phyloP scores from a whole-genome alignment of 1,140 invertebrate genomes.

The Oryctes rhinoceros region DNA sequence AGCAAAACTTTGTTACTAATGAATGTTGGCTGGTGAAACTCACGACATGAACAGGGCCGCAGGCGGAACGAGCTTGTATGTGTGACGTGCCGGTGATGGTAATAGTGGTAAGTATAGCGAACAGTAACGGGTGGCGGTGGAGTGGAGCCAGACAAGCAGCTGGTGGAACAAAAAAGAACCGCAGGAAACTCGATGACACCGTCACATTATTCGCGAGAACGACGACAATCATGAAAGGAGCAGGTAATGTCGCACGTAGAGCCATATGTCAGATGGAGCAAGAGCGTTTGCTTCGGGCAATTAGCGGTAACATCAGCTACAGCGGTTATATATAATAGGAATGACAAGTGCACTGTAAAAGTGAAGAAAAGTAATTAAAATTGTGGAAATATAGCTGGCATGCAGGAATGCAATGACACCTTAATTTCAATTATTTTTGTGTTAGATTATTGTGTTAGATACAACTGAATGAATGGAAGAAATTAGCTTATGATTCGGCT shows the following conservation, averaged over 20 bases:
- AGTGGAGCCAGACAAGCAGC: not conserved
- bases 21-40: conserved; percentile 9
- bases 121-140: not conserved
- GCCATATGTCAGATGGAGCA: not conserved
- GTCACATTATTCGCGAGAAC: not conserved
- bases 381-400: no score
- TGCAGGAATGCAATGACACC: no score
- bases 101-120: conserved; percentile 6
- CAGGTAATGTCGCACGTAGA: conserved; percentile 17
- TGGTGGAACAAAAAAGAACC: not conserved
- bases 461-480: no score
- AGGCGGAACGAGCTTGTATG: conserved; percentile 12
- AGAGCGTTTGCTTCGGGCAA: not conserved
- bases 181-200: conserved; percentile 16
- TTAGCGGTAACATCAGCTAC: conserved; percentile 21
- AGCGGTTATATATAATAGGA: not conserved
- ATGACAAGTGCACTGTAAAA: not conserved
- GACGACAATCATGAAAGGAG: conserved; percentile 17
- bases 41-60: conserved; percentile 9
- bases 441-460: no score
- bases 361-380: no score
- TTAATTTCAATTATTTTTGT: no score
- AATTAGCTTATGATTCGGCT: no score
- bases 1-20: conserved; percentile 33
- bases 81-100: not conserved